Evolutionary conservation across 2,888 invertebrate genomes (phyloP).

Genomic region (Strigamia maritima): DNA sequence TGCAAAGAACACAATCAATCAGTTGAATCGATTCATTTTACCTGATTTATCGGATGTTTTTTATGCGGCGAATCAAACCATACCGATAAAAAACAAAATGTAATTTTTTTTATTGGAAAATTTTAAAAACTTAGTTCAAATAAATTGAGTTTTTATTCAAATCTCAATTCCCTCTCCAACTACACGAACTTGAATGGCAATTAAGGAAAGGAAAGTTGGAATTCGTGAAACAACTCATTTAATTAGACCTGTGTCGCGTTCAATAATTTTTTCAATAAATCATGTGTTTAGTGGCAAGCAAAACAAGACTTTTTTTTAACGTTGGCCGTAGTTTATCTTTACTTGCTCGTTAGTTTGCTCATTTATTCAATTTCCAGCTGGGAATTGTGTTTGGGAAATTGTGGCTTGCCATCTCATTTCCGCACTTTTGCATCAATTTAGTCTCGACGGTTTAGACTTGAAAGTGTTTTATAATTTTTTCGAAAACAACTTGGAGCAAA

Average conservation of each 20-base stretch:
- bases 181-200: background rate
- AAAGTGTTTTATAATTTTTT: no score
- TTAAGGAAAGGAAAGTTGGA: background rate
- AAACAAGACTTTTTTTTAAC: background rate
- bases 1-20: no score
- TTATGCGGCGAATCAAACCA: no score
- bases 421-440: background rate
- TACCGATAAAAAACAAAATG: no score
- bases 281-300: background rate
- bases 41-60: no score
- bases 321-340: background rate
- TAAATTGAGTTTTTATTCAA: background rate
- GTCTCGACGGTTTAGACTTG: background rate
- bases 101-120: no score
- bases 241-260: background rate
- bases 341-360: background rate
- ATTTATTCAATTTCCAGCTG: background rate
- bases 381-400: background rate
- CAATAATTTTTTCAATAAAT: background rate
- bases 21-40: no score
- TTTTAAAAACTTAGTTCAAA: background rate
- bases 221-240: background rate
- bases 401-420: background rate
- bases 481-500: no score
- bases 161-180: background rate